Evolutionary conservation across 2,888 invertebrate species (phyloP).

Genomic region (Pelosia muscerda): DNA sequence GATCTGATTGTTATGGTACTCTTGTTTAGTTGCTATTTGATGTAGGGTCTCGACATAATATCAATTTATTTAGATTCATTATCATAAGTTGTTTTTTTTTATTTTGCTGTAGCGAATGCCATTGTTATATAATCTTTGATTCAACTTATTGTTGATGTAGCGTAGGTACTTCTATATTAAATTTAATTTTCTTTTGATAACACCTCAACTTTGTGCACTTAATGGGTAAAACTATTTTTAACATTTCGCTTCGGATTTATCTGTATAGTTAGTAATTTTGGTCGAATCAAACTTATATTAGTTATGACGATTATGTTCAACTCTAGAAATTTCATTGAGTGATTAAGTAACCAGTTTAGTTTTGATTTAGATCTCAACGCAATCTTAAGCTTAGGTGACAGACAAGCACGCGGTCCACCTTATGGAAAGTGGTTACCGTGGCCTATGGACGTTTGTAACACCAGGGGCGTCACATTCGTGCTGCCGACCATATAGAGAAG

Average conservation of each 20-base stretch:
- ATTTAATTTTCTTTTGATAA: no score
- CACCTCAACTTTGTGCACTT: background rate
- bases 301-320: background rate
- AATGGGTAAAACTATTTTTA: no score
- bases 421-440: no score
- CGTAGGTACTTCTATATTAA: background rate
- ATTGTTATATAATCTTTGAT: background rate
- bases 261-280: no score
- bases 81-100: background rate
- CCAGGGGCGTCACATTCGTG: no score
- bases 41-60: conserved; percentile 14
- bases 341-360: background rate
- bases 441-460: no score
- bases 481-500: no score
- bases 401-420: no score
- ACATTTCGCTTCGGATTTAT: no score
- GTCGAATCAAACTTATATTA: background rate
- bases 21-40: conserved; percentile 16
- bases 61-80: conserved; percentile 7
- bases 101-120: background rate
- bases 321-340: no score
- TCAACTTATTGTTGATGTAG: background rate
- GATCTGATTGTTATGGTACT: conserved; percentile 37
- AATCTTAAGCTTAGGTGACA: no score
- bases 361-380: background rate